Conservation (phyloP, 2,888 invertebrate genomes). For the Melinaea marsaeus region DNA sequence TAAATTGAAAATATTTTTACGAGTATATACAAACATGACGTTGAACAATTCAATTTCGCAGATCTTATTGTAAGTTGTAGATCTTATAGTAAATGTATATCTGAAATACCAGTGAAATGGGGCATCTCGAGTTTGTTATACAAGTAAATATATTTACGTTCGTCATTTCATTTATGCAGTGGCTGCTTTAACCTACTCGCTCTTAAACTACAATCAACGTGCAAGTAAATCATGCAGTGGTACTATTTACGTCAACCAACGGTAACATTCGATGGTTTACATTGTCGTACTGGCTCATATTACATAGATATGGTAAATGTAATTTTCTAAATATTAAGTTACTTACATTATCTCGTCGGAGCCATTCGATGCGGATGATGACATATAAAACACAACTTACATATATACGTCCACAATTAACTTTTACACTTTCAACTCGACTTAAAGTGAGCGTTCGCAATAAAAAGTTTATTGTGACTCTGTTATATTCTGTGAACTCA, state of each 20-base stretch:
- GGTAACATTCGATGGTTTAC: conserved; percentile 61
- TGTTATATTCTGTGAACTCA: conserved; percentile 27
- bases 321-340: conserved; percentile 62
- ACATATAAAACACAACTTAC: conserved; percentile 45
- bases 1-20: conserved; percentile 33
- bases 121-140: conserved; percentile 31
- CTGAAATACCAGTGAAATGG: conserved; percentile 24
- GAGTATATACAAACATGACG: conserved; percentile 33
- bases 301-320: conserved; percentile 44
- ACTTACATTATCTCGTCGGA: conserved; percentile 76
- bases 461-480: conserved; percentile 27
- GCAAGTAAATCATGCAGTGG: conserved; percentile 64
- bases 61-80: conserved; percentile 23
- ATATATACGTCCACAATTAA: conserved; percentile 37
- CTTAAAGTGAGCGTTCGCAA: conserved; percentile 20
- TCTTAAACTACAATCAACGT: conserved; percentile 40
- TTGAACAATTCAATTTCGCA: conserved; percentile 52
- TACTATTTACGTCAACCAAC: conserved; percentile 58
- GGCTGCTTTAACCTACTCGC: conserved; percentile 25
- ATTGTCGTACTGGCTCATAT: conserved; percentile 51
- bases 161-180: conserved; percentile 20
- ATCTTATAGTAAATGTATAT: conserved; percentile 15
- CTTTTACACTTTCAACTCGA: conserved; percentile 30
- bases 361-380: conserved; percentile 52
- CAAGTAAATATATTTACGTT: conserved; percentile 34